Evolutionary conservation across 1,140 invertebrate genomes (phyloP), one percentile per base, ranked within the genome.

Genomic region (Pomacea maculata): DNA sequence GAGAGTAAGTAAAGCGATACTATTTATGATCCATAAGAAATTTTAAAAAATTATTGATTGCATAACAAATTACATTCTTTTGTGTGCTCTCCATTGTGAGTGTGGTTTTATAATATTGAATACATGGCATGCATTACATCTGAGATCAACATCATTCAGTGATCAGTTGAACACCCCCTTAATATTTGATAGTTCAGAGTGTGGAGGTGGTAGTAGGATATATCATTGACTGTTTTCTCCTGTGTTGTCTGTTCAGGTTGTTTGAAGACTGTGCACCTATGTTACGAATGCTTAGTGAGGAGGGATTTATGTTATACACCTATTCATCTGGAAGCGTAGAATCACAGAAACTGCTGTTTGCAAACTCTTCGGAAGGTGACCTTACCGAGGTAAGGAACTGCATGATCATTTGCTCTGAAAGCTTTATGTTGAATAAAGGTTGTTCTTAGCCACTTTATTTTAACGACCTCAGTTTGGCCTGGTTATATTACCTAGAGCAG

Each of bases 291-390:
- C 96, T 97, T 95, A 88, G 92, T 0, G 87, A 92, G 73, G 87
- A 92, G 72, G 86, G 86, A n/a, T 94, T 94, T 79, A 93, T 94
- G 84, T 91, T 98, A 63, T 97, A 95, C 86, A 94, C 98, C 74
- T 99, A 97, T 88, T 98, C 97, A 1, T 98, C 97, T 76, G 97
- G 97, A 71, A 97, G 96, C 85, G 94, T 97, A 0, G 94, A 95
- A 87, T 96, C 97, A 63, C 97, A 99, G 91, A 96, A 97, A 89
- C 92, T 98, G 15, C 92, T 98, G 7, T 98, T 98, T 90, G 92
- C 93, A 1, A 92, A 97, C 90, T 95, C 96, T 29, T 90, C 92
- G 55, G 92, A 94, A 70, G 97, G 97, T 21, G 94, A 98, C 92
- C 88, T 98, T 81, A 91, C 93, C 45, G 91, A 93, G 88, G 94